Percentiles rank a stretch among this genome's conserved stretches.
phyloP scores from a whole-genome alignment of 2,797 vertebrate species.

The Alectoris magna region DNA sequence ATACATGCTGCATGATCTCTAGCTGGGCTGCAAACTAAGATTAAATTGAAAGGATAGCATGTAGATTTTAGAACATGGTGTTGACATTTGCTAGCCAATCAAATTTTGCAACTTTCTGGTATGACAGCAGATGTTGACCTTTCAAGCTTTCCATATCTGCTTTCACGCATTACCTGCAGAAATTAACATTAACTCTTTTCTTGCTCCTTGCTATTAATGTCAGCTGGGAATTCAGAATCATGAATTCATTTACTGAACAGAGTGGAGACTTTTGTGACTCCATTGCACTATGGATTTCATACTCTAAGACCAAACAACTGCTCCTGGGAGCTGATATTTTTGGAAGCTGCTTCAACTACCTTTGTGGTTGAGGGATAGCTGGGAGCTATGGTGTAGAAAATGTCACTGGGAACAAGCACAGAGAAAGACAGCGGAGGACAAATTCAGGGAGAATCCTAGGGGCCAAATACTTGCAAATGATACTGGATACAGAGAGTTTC shows the following conservation, averaged over 20 bases:
- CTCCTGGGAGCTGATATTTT: slow-evolving; percentile 85
- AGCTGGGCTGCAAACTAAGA: slow-evolving; percentile 78
- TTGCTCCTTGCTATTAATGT: slow-evolving; percentile 80
- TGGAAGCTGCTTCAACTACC: slow-evolving; percentile 82
- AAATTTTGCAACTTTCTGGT: slow-evolving; percentile 78
- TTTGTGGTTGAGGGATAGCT: slow-evolving; percentile 85
- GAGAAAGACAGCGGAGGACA: slow-evolving; percentile 71
- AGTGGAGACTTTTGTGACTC: slow-evolving; percentile 53
- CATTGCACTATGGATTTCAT: slow-evolving; percentile 53
- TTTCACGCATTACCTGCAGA: slow-evolving; percentile 82
- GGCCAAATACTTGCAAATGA: slow-evolving; percentile 76
- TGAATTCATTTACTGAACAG: slow-evolving; percentile 84
- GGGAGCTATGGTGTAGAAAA: slow-evolving; percentile 80
- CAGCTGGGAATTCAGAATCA: slow-evolving; percentile 83
- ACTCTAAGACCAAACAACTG: slow-evolving; percentile 78
- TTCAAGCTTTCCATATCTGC: slow-evolving; percentile 81
- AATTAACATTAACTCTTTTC: slow-evolving; percentile 83
- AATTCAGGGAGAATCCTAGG: slow-evolving; percentile 81
- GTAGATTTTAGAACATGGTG: slow-evolving; percentile 82
- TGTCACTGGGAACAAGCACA: slow-evolving; percentile 77
- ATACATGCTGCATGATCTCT: slow-evolving; percentile 78
- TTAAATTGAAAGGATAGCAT: slow-evolving; percentile 81
- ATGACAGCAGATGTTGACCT: slow-evolving; percentile 86
- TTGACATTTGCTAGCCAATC: slow-evolving; percentile 86
- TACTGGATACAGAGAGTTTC: slow-evolving; percentile 45